These are phyloP conservation scores for Pandemis heparana DNA, from an alignment of 2,888 invertebrate species.

Conservation along the genomic window DNA sequence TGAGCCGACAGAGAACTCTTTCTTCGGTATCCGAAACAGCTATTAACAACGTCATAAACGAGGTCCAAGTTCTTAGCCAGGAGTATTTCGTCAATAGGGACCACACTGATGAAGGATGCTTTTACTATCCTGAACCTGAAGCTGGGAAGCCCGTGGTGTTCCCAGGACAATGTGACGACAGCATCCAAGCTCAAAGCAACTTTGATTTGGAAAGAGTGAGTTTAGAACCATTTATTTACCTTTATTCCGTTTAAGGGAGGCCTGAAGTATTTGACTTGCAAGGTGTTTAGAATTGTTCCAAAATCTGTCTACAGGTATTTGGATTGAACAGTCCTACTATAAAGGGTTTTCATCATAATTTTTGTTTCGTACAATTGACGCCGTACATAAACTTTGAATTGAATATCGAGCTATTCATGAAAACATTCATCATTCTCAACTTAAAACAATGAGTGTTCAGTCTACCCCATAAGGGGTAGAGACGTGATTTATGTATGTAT, in stretches of 20 bases:
- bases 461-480: too few species aligned
- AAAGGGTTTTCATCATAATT: too few species aligned
- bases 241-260: background rate
- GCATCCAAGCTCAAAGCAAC: conserved; percentile 57
- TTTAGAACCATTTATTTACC: background rate
- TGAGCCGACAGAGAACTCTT: conserved; percentile 63
- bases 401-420: too few species aligned
- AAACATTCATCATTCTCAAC: too few species aligned
- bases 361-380: too few species aligned
- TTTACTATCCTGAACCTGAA: conserved; percentile 67
- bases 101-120: conserved; percentile 64
- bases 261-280: too few species aligned
- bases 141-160: conserved; percentile 62
- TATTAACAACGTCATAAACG: conserved; percentile 54
- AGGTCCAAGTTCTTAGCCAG: conserved; percentile 58
- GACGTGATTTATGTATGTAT: too few species aligned
- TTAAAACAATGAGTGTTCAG: too few species aligned
- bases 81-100: conserved; percentile 58
- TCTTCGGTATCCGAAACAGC: conserved; percentile 42
- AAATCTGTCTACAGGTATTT: too few species aligned
- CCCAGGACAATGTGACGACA: conserved; percentile 67
- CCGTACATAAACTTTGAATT: too few species aligned
- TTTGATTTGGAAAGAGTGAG: conserved; percentile 60
- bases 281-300: too few species aligned
- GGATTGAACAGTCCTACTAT: too few species aligned